Conservation (phyloP, 2,888 invertebrate genomes). For the Apotomis betuletana region DNA sequence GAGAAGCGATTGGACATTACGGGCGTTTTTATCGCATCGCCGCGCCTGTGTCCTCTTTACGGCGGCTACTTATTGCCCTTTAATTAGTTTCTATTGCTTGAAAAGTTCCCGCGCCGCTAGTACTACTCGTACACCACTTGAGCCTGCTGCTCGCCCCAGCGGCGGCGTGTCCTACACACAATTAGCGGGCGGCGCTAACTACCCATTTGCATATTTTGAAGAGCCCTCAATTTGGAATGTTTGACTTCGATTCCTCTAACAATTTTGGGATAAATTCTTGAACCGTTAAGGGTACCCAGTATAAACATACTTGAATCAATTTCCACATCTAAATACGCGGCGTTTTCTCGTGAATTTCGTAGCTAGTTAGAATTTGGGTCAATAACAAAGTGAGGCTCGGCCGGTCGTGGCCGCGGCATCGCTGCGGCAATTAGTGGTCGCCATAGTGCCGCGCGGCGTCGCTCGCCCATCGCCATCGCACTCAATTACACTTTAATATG, state of each 20-base stretch:
- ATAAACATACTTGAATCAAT: constrained; percentile 30
- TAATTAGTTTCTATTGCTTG: constrained; percentile 29
- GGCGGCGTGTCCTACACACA: constrained; percentile 23
- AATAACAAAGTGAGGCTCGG: constrained; percentile 13
- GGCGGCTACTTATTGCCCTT: constrained; percentile 36
- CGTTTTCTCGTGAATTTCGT: constrained; percentile 15
- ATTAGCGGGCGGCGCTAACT: constrained; percentile 25
- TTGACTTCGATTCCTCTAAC: constrained; percentile 39
- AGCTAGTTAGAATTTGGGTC: constrained; percentile 21
- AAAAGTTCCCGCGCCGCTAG: not conserved
- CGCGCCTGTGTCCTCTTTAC: constrained; percentile 34
- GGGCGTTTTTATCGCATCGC: constrained; percentile 40
- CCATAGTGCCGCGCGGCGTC: constrained; percentile 7
- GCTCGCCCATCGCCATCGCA: constrained; percentile 24
- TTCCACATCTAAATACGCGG: constrained; percentile 25
- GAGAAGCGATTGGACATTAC: constrained; percentile 39
- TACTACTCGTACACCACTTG: not conserved
- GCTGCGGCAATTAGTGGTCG: constrained; percentile 25
- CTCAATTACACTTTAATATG: constrained; percentile 36
- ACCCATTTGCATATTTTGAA: constrained; percentile 39
- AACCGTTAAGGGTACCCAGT: constrained; percentile 32
- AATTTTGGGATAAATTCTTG: constrained; percentile 41
- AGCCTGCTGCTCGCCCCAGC: no score
- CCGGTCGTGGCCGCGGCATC: not conserved
- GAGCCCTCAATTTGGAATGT: constrained; percentile 38